These are phyloP conservation scores for Ooceraea biroi DNA, from an alignment of 1,140 invertebrate genomes.

Conservation along the genomic window DNA sequence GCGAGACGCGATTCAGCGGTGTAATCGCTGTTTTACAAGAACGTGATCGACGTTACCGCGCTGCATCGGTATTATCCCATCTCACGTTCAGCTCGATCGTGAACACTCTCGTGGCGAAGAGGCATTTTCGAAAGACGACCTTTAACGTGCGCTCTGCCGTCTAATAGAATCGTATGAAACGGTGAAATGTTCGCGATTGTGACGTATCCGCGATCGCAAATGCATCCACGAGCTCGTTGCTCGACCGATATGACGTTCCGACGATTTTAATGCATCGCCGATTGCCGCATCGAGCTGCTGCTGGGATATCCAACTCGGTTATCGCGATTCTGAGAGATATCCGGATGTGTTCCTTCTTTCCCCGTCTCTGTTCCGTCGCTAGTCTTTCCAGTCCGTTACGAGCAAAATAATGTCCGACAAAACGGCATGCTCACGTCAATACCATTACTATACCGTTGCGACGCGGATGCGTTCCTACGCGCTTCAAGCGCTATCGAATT, in stretches of 20 bases:
- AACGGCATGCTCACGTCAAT: slow-evolving; percentile 41
- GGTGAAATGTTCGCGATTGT: slow-evolving; percentile 55
- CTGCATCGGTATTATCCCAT: slow-evolving; percentile 1
- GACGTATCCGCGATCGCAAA: slow-evolving; percentile 22
- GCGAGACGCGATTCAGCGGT: background rate
- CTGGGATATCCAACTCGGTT: slow-evolving; percentile 35
- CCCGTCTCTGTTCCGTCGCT: background rate
- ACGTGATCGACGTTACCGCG: slow-evolving; percentile 28
- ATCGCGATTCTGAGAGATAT: slow-evolving; percentile 39
- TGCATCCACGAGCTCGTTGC: slow-evolving; percentile 59
- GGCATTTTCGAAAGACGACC: slow-evolving; percentile 47
- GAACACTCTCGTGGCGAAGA: slow-evolving; percentile 55
- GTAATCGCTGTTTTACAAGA: slow-evolving; percentile 36
- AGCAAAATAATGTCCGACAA: slow-evolving; percentile 41
- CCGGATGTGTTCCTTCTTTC: background rate
- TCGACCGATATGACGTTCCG: slow-evolving; percentile 59
- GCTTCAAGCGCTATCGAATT: slow-evolving; percentile 31
- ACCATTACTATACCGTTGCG: slow-evolving; percentile 23
- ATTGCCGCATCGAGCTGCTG: slow-evolving; percentile 33
- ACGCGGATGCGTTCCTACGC: background rate
- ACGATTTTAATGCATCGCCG: slow-evolving; percentile 73
- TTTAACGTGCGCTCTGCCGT: slow-evolving; percentile 47
- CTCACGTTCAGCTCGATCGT: slow-evolving; percentile 47
- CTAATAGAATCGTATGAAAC: slow-evolving; percentile 60
- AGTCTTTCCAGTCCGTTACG: slow-evolving; percentile 65